Evolutionary conservation across 2,113 vertebrate genomes (phyloP), one percentile per base, ranked within the genome.

Genomic region (Poeciliopsis turrubarensis): DNA sequence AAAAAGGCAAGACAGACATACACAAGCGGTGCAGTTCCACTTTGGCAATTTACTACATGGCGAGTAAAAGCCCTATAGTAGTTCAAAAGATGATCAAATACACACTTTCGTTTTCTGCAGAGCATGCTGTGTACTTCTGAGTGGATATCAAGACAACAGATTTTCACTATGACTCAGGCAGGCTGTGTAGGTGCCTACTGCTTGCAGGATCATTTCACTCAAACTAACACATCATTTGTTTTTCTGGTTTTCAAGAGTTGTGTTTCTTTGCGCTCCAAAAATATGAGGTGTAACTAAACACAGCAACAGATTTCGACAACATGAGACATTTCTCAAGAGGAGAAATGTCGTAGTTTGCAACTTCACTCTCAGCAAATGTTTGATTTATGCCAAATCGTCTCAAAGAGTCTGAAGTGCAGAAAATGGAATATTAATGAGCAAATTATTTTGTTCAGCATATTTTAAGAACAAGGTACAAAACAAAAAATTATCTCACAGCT

Each of bases 111-210:
- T 75, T 39, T 62, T 62, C 2, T 54, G 30, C 22, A 17, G 57
- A 77, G 15, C 37, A 25, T 57, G 51, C 3, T 9, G 64, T 39
- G 6, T 62, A 19, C 32, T 19, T 70, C 31, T 74, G 47, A 71
- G 74, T 65, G 54, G 68, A 31, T 72, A 73, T 75, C 34, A 78
- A 75, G 37, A 0, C 39, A 41, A 41, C 39, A 41, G 39, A 32
- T 78, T 81, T 71, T 78, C 51, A 67, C 51, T 60, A n/a, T 81
- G 73, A 86, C 70, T 90, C 70, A 81, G 67, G 54, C 66, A 32
- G n/a, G 25, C 15, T 67, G 60, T n/a, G 84, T 84, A 65, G 87
- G 83, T 3, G 54, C 41, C 26, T 60, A 2, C 25, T 68, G 30
- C 68, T 29, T 34, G 22, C 64, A 31, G 17, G 62, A 60, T 51